Evolutionary conservation across 2,797 vertebrate genomes (phyloP), one percentile per base, ranked within the genome.

Genomic region (Toxotes lorentzi): DNA sequence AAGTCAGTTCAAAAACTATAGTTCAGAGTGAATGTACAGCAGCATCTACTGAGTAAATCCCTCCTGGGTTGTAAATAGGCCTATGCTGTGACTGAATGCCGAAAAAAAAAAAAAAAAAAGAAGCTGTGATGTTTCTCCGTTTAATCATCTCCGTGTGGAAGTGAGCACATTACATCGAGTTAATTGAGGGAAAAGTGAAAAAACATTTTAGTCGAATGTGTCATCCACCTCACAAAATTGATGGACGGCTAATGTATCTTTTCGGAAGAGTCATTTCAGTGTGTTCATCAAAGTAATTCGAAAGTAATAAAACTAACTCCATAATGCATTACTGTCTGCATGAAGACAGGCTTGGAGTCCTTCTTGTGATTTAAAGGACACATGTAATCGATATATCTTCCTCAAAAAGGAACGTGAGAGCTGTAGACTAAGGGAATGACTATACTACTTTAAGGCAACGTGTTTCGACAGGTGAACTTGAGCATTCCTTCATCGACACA

Each of bases 151-250:
- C 53, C 68, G 73, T 2, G 41, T 51, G 58, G 72, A 89, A 85
- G 78, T 17, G 75, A 71, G 69, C 72, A 82, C 84, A 90, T 89
- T 86, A 88, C 40, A 43, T 63, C 1, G 40, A 72, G 73, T 86
- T 90, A 92, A 93, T 91, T 88, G 89, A 87, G 86, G 83, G 75
- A 89, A 82, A 89, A 87, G 70, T 58, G 69, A 67, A 83, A 78
- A 74, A 80, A 86, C 74, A 85, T 84, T 88, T 88, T 47, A 76
- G 82, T 38, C 7, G 23, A 81, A 84, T 34, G 57, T 85, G 86
- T 87, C 83, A 85, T 43, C 70, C 59, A 85, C 75, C 80, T 86
- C 81, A 56, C 85, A 83, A 79, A 89, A 82, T 65, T 93, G 91
- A 92, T 84, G 87, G 87, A 91, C 69, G 73, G 86, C 82, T 86